Base-by-base conservation (phyloP, 2,113 vertebrate species). In the Engraulis encrasicolus region DNA sequence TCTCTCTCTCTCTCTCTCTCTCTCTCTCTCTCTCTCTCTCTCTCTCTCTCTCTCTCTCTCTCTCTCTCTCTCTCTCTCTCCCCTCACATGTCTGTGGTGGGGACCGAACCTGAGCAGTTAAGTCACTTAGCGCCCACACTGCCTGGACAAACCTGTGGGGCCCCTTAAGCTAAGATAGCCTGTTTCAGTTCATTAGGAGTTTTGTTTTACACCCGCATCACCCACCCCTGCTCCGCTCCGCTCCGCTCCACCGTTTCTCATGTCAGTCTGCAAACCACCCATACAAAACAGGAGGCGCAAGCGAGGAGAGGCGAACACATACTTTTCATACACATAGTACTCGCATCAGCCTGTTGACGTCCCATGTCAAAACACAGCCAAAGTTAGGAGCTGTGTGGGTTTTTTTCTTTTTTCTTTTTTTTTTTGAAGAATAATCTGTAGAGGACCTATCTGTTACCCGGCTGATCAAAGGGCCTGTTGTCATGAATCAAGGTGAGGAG, bases 101-200 rank as follows among this genome's bases (percentile, higher is more conserved):
- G 12, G 7, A 27, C 61, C 27, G 23, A 34, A 34, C 23, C 61
- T 71, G 27, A 71, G 61, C 61, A 31, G 61, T 71, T 74, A 31
- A n/a, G 66, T 74, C 66, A 74, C 66, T 74, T 74, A 74, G 31
- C 27, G 34, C 66, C 66, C 14, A 27, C 66, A 74, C 23, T 74
- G 23, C 66, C 23, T 34, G 66, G 34, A 14, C 17, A 34, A 74
- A 27, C n/a, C n/a, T n/a, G n/a, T n/a, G 66, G 66, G 40, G 40
- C 40, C 27, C 23, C 27, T 12, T 34, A 31, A 74, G 17, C 23
- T 34, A 31, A 74, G 17, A 36, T 36, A 31, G 66, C 31, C 31
- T 23, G 66, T 36, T 74, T 74, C 66, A 74, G 66, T 74, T 74
- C 66, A 74, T 34, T 36, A 74, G 18, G 12, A 74, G 66, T 74